A percentile compares a stretch with the other conserved stretches of the same genome.
phyloP scores from a whole-genome alignment of 2,113 vertebrate species.

The Neofelis nebulosa region DNA sequence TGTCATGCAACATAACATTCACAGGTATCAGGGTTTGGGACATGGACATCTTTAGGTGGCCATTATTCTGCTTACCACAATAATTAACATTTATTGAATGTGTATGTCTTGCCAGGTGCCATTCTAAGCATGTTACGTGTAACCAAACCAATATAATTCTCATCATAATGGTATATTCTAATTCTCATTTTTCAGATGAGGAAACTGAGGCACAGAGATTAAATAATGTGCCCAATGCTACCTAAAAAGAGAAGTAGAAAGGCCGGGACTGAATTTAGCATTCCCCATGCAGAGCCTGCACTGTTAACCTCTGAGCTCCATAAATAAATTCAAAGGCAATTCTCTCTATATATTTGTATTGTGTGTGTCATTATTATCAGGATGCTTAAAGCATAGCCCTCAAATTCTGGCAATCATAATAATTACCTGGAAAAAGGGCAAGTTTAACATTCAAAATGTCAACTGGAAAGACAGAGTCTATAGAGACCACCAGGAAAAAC shows the following conservation, averaged over 20 bases:
- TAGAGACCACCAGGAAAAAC: background rate
- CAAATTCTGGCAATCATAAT: background rate
- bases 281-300: background rate
- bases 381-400: background rate
- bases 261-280: background rate
- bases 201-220: background rate
- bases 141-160: slow-evolving; percentile 9
- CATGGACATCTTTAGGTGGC: background rate
- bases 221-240: background rate
- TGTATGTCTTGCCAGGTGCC: background rate
- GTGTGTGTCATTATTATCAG: background rate
- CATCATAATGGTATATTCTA: background rate
- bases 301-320: background rate
- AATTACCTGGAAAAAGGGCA: background rate
- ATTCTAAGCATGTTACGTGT: background rate
- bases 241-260: background rate
- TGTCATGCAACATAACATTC: background rate
- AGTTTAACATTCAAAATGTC: background rate
- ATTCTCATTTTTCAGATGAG: background rate
- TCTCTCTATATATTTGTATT: background rate
- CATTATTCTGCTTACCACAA: background rate
- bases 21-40: background rate
- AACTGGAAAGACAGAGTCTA: background rate
- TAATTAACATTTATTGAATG: background rate
- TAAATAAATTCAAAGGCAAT: background rate